phyloP scores from a whole-genome alignment of 2,797 vertebrate genomes.

The Lagodon rhomboides region DNA sequence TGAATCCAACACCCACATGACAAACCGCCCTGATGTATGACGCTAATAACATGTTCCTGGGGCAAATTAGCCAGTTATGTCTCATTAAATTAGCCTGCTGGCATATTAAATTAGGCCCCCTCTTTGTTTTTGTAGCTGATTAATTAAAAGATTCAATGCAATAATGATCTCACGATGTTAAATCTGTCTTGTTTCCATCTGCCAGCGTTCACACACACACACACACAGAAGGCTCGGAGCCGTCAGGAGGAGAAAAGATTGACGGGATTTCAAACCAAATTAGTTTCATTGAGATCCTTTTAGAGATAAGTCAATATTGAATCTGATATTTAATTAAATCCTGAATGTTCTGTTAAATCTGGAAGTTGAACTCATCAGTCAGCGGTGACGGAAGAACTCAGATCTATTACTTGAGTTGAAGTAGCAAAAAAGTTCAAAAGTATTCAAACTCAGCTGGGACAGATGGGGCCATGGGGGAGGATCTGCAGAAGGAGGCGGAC shows the following conservation, averaged over 20 bases:
- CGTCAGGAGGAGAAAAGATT: background rate
- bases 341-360: background rate
- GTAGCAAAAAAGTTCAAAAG: no score
- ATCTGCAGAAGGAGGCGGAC: no score
- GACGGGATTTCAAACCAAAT: background rate
- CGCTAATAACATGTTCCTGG: background rate
- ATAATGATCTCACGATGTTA: background rate
- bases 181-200: background rate
- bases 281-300: background rate
- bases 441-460: no score
- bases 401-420: no score
- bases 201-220: background rate
- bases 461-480: no score
- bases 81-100: slow-evolving; percentile 5
- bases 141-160: background rate
- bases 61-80: background rate
- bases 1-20: slow-evolving; percentile 10
- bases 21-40: background rate
- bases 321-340: background rate
- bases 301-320: background rate
- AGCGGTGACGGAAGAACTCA: no score
- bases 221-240: background rate
- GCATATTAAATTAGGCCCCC: background rate
- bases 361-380: background rate
- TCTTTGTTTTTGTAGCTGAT: background rate